Conservation (phyloP, 2,888 invertebrate species). For the Nomada lathburiana region DNA sequence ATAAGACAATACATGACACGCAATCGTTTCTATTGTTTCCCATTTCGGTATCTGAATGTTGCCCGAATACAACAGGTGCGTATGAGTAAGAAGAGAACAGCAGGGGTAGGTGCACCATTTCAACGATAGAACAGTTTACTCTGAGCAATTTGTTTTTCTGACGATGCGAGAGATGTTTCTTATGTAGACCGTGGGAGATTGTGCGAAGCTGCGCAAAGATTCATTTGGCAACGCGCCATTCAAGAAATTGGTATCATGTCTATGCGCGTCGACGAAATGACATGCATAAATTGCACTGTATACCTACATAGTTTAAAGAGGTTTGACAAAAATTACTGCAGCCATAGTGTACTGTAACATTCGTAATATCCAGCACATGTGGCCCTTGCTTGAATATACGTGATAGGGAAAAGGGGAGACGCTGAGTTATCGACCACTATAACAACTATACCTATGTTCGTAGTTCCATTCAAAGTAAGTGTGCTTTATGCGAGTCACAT, state of each 20-base stretch:
- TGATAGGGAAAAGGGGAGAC: no score
- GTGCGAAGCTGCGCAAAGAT: conserved; percentile 42
- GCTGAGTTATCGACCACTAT: no score
- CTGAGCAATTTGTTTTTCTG: conserved; percentile 17
- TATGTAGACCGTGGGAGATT: conserved; percentile 5
- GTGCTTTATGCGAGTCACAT: no score
- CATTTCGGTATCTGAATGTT: no score
- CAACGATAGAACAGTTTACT: conserved; percentile 10
- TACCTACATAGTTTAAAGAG: background rate
- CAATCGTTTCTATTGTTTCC: no score
- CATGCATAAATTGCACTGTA: conserved; percentile 1
- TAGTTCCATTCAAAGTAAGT: no score
- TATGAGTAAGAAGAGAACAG: background rate
- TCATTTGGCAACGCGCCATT: conserved; percentile 63
- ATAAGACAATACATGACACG: no score
- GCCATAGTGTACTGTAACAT: background rate
- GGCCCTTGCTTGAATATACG: background rate
- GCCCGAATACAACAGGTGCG: no score
- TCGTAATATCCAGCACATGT: no score
- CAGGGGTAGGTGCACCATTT: background rate
- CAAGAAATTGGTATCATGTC: conserved; percentile 59
- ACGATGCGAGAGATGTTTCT: conserved; percentile 21
- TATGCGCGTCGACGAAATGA: background rate
- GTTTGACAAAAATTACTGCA: background rate
- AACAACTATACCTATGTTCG: no score